A percentile compares a stretch with the other conserved stretches of the same genome.
These are phyloP conservation scores for Helobdella robusta DNA, from an alignment of 2,888 invertebrate species.

Conservation along the genomic window DNA sequence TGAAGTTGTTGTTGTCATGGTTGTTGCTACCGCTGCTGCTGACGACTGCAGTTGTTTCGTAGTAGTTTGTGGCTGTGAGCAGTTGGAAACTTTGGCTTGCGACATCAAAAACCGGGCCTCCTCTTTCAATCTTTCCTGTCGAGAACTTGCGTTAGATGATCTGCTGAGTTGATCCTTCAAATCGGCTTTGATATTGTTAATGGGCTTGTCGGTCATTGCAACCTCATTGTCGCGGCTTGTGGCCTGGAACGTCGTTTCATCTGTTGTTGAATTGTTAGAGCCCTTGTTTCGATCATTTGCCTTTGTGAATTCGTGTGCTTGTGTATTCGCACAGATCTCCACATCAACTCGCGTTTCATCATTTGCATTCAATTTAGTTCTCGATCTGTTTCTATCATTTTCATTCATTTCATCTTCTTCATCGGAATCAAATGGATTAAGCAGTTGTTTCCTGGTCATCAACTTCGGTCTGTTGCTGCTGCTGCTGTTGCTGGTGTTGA, in stretches of 20 bases:
- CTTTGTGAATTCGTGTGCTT: background rate
- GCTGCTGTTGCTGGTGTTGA: background rate
- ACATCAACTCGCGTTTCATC: background rate
- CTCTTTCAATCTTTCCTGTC: background rate
- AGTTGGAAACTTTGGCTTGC: no score
- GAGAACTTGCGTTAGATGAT: background rate
- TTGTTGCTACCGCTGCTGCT: background rate
- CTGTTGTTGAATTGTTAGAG: no score
- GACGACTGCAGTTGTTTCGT: background rate
- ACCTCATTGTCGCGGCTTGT: no score
- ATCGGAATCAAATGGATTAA: conserved; percentile 79
- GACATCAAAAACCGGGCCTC: no score
- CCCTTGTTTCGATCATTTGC: background rate
- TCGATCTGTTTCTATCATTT: background rate
- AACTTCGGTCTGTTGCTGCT: no score
- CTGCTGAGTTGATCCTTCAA: background rate
- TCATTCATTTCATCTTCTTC: conserved; percentile 59
- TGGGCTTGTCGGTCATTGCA: background rate
- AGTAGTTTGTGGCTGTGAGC: no score
- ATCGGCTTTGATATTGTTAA: no score
- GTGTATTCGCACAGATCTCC: background rate
- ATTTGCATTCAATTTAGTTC: background rate
- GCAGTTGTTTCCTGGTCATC: conserved; percentile 35
- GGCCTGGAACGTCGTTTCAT: no score
- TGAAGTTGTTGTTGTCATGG: no score